phyloP scores from a whole-genome alignment of 2,888 invertebrate genomes.

The Parthenolecanium corni region DNA sequence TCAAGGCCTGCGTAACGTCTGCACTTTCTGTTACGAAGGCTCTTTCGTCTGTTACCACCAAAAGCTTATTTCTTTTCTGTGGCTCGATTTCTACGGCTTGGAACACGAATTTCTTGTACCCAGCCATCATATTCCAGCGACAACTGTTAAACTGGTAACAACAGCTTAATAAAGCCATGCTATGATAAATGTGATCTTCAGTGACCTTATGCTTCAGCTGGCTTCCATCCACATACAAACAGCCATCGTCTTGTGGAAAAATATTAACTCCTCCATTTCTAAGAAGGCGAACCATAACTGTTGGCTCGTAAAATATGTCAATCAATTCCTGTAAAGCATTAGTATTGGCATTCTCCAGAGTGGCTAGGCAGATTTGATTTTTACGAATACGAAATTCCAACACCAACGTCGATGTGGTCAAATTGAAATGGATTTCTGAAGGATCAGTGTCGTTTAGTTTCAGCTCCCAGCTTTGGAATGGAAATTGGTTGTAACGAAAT shows the following conservation, averaged over 20 bases:
- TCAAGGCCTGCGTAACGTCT: constrained; percentile 61
- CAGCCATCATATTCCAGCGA: constrained; percentile 53
- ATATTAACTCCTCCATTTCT: constrained; percentile 63
- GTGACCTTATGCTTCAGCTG: constrained; percentile 51
- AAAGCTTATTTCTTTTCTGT: constrained; percentile 36
- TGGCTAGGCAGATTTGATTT: constrained; percentile 39
- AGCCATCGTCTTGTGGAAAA: constrained; percentile 67
- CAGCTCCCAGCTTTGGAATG: constrained; percentile 77
- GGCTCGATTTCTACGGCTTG: constrained; percentile 49
- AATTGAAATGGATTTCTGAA: constrained; percentile 32
- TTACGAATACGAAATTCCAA: constrained; percentile 41
- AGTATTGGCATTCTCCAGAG: constrained; percentile 52
- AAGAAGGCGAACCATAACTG: constrained; percentile 46
- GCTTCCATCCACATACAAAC: constrained; percentile 53
- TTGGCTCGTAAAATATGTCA: constrained; percentile 49
- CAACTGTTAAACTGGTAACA: constrained; percentile 74
- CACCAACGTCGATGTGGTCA: constrained; percentile 46
- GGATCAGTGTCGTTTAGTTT: constrained; percentile 50
- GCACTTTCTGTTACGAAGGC: constrained; percentile 58
- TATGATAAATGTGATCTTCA: constrained; percentile 63
- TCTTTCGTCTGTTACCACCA: constrained; percentile 55
- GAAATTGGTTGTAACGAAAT: constrained; percentile 63
- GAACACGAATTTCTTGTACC: constrained; percentile 50
- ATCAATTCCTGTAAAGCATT: constrained; percentile 49
- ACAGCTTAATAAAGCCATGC: constrained; percentile 60